phyloP scores from a whole-genome alignment of 2,113 vertebrate genomes.

The Clupea harengus region DNA sequence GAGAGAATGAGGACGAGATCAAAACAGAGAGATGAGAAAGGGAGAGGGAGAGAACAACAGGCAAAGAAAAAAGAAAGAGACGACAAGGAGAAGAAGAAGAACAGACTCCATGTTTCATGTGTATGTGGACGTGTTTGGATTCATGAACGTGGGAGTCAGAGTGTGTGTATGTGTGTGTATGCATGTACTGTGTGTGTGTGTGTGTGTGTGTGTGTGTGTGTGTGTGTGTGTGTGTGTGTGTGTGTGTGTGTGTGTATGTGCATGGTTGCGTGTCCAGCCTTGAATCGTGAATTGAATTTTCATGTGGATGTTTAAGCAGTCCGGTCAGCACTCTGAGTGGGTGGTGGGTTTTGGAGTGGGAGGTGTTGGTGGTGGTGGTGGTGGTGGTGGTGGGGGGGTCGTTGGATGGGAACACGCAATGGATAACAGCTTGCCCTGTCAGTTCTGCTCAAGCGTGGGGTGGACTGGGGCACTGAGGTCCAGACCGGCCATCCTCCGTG shows the following conservation, averaged over 20 bases:
- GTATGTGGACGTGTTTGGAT: background rate
- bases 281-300: constrained; percentile 16
- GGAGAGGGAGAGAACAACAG: background rate
- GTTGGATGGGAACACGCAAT: background rate
- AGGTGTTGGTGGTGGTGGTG: background rate
- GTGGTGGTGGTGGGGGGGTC: background rate
- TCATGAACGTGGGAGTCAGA: background rate
- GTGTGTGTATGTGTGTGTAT: background rate
- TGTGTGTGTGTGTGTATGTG: background rate
- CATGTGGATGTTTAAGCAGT: background rate
- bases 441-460: background rate
- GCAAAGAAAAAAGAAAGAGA: no score
- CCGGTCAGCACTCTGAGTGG: background rate
- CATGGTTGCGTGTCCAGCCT: no score
- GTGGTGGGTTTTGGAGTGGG: background rate
- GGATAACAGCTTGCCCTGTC: constrained; percentile 1
- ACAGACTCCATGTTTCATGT: background rate
- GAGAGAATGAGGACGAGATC: background rate
- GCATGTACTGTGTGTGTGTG: background rate
- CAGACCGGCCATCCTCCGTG: background rate
- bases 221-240: background rate
- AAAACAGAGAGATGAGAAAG: background rate
- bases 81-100: no score
- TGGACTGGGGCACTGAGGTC: background rate
- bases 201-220: background rate